These are phyloP conservation scores for Australoheros scitulus DNA, from an alignment of 2,113 vertebrate species.

Conservation along the genomic window DNA sequence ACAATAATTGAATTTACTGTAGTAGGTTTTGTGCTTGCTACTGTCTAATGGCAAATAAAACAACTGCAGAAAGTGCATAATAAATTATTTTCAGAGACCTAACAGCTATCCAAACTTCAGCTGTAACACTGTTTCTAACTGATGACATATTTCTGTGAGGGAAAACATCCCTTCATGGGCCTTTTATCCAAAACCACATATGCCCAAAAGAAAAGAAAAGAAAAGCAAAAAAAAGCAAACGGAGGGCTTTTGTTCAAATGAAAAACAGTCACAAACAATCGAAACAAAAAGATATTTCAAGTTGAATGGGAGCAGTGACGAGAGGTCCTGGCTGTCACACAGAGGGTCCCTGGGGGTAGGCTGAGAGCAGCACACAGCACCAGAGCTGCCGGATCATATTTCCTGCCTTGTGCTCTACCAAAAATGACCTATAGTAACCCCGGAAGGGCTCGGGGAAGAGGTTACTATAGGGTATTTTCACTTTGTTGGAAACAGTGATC, in stretches of 20 bases:
- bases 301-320: conserved; percentile 59
- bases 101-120: neutral
- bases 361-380: conserved; percentile 32
- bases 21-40: neutral
- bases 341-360: conserved; percentile 50
- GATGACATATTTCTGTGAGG: neutral
- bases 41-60: neutral
- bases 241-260: conserved; percentile 42
- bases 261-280: conserved; percentile 46
- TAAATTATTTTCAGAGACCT: neutral
- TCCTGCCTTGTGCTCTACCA: conserved; percentile 76
- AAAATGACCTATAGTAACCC: conserved; percentile 90
- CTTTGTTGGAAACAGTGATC: conserved; percentile 23
- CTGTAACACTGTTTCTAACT: neutral
- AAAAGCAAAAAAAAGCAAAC: neutral
- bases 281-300: conserved; percentile 57
- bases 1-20: neutral
- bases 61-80: neutral
- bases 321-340: conserved; percentile 45
- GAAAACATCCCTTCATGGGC: neutral
- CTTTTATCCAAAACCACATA: conserved; percentile 23
- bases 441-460: conserved; percentile 44
- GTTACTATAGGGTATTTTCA: conserved; percentile 88
- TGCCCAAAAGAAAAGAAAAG: conserved; percentile 18
- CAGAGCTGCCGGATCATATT: conserved; percentile 71